Evolutionary conservation across 2,113 vertebrate genomes (phyloP).

Genomic region (Heterotis niloticus): DNA sequence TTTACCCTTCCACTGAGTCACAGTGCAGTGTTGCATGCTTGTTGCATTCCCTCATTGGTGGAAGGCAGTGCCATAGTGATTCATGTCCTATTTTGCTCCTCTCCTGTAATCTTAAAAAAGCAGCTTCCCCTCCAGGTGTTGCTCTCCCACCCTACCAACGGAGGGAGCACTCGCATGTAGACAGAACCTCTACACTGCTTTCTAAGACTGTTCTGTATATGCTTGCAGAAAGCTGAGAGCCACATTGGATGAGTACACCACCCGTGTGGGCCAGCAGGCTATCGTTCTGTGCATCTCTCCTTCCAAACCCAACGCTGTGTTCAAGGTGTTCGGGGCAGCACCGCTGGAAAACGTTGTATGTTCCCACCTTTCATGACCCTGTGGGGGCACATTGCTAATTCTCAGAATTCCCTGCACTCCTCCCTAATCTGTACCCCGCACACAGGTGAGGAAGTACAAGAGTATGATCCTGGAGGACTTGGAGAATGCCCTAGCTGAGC

Average conservation of each 20-base stretch:
- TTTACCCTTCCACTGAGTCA: no score
- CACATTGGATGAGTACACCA: slow-evolving; percentile 94
- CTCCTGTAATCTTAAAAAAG: not conserved
- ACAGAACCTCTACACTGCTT: not conserved
- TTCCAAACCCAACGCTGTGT: slow-evolving; percentile 94
- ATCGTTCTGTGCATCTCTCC: slow-evolving; percentile 96
- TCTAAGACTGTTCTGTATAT: not conserved
- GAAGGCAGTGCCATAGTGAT: no score
- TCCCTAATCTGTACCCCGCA: slow-evolving; percentile 55
- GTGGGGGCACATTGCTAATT: not conserved
- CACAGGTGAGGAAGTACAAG: slow-evolving; percentile 95
- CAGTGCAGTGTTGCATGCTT: no score
- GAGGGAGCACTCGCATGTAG: not conserved
- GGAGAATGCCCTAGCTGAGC: slow-evolving; percentile 90
- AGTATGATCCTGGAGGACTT: slow-evolving; percentile 94
- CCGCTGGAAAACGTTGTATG: slow-evolving; percentile 96
- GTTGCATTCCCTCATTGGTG: no score
- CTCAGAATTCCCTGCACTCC: slow-evolving; percentile 20
- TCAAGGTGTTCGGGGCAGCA: slow-evolving; percentile 95
- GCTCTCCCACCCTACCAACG: not conserved
- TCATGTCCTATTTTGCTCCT: not conserved
- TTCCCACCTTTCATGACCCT: not conserved
- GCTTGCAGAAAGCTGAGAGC: slow-evolving; percentile 84
- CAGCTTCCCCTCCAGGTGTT: not conserved
- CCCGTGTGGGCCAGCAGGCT: slow-evolving; percentile 93